Evolutionary conservation across 2,113 vertebrate species (phyloP).

Genomic region (Oreochromis aureus): DNA sequence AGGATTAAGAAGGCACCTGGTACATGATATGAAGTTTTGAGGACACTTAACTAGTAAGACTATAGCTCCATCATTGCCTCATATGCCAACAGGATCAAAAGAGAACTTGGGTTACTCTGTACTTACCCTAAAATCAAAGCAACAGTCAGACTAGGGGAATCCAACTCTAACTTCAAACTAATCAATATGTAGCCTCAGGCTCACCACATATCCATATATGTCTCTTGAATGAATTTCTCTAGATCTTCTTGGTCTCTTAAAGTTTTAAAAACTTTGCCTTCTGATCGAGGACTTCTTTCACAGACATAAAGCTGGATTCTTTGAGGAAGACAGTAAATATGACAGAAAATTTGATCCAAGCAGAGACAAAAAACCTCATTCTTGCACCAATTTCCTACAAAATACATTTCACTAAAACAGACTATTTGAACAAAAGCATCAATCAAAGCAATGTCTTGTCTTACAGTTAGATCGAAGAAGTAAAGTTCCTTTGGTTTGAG

Average conservation of each 20-base stretch:
- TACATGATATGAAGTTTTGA: neutral
- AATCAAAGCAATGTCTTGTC: neutral
- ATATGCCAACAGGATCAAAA: neutral
- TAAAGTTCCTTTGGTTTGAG: rapidly evolving
- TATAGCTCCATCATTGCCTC: neutral
- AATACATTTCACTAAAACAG: neutral
- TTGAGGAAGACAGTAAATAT: neutral
- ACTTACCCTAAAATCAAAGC: neutral
- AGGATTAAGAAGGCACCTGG: neutral
- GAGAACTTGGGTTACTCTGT: neutral
- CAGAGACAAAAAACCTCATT: neutral
- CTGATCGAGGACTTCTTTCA: neutral
- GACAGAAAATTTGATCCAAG: neutral
- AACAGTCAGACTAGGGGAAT: neutral
- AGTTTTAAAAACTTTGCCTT: neutral
- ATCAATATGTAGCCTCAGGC: neutral
- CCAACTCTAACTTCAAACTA: neutral
- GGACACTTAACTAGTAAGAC: neutral
- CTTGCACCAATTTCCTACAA: neutral
- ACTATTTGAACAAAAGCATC: neutral
- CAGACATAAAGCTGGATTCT: neutral
- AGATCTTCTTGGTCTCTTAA: neutral
- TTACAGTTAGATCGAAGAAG: neutral
- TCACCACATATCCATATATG: neutral
- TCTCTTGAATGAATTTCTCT: neutral